A percentile compares a stretch with the other conserved stretches of the same genome.
Conservation (phyloP, 2,113 vertebrate genomes). For the Athene cunicularia region DNA sequence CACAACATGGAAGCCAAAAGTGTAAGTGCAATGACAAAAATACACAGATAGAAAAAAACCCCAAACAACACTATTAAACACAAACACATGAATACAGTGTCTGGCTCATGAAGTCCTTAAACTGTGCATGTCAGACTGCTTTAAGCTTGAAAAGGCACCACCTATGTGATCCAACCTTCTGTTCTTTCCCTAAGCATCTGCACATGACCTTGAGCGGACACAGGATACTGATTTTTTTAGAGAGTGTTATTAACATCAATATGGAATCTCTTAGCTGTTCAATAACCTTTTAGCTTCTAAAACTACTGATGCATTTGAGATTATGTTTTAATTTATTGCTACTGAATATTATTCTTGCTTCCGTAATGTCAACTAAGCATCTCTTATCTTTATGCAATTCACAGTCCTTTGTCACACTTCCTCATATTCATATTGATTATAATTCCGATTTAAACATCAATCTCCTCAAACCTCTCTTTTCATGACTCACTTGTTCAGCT, state of each 20-base stretch:
- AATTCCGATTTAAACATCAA: neutral
- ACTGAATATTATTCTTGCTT: neutral
- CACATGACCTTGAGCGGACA: neutral
- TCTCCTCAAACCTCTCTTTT: neutral
- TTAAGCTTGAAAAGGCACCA: neutral
- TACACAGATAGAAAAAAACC: neutral
- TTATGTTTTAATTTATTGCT: neutral
- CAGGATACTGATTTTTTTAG: neutral
- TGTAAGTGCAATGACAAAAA: neutral
- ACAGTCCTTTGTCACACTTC: neutral
- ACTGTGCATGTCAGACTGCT: neutral
- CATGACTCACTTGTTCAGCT: neutral
- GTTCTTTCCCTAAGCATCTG: neutral
- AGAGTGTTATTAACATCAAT: neutral
- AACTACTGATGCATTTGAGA: neutral
- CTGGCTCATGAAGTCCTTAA: neutral
- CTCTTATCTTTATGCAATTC: neutral
- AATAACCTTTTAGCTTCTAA: neutral
- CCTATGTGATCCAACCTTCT: neutral
- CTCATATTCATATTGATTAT: neutral
- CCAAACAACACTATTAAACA: neutral
- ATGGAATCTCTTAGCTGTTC: neutral
- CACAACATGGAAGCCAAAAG: neutral
- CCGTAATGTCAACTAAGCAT: neutral
- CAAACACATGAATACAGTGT: neutral